These are phyloP conservation scores for Nycticryphes semicollaris DNA, from an alignment of 2,113 vertebrate genomes.

Conservation along the genomic window DNA sequence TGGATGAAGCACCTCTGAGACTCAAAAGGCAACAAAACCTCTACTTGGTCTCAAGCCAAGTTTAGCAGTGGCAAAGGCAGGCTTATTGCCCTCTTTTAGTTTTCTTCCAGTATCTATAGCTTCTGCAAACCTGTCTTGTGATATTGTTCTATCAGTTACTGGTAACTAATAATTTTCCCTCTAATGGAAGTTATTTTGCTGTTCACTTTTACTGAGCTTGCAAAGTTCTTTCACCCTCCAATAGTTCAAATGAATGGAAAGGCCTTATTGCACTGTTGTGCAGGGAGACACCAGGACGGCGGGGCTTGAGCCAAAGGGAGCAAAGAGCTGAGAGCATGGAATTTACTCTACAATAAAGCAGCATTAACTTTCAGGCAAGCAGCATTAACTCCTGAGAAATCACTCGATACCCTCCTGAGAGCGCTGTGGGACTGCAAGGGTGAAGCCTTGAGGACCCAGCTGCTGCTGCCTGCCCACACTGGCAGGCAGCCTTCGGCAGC, in stretches of 20 bases:
- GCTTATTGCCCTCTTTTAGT: background rate
- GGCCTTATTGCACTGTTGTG: background rate
- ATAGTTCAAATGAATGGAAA: background rate
- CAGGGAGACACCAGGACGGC: accelerated
- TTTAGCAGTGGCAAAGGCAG: background rate
- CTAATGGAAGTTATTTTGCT: background rate
- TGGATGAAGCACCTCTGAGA: background rate
- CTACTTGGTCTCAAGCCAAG: background rate
- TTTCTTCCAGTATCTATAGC: background rate
- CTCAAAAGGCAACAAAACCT: background rate
- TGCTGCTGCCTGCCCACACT: background rate
- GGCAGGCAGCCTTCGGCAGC: background rate
- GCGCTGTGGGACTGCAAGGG: background rate
- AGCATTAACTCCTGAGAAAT: background rate
- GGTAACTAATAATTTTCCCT: background rate
- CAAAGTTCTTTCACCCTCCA: background rate
- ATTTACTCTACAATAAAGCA: background rate
- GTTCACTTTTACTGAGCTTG: background rate
- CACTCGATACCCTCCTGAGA: background rate
- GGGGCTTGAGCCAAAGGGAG: background rate
- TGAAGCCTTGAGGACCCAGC: background rate
- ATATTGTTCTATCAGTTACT: background rate
- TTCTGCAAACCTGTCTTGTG: background rate
- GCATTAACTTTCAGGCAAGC: background rate
- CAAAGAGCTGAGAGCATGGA: accelerated